Evolutionary conservation across 92 coral and sea anemone species (phyloP).

Genomic region (Paramuricea clavata): DNA sequence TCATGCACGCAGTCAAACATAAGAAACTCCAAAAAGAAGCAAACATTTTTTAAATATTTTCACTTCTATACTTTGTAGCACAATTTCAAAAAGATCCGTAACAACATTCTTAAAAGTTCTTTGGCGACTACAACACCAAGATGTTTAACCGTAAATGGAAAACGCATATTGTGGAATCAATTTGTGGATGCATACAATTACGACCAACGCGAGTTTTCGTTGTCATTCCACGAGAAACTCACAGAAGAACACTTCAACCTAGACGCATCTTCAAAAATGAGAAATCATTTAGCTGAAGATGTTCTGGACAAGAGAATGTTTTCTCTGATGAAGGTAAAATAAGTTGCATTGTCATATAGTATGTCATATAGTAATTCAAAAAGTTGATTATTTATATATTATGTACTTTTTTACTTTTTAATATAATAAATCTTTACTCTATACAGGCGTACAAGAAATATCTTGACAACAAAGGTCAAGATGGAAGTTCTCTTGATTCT

Average conservation of each 20-base stretch:
- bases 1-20: too few relatives aligned
- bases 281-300: slow-evolving; percentile 73
- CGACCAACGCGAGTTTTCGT: slow-evolving; percentile 66
- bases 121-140: slow-evolving; percentile 21
- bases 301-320: slow-evolving; percentile 65
- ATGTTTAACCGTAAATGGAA: slow-evolving; percentile 44
- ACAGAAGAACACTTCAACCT: slow-evolving; percentile 70
- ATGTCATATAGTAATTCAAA: neutral
- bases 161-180: slow-evolving; percentile 50
- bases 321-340: slow-evolving; percentile 54
- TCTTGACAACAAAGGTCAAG: slow-evolving; percentile 60
- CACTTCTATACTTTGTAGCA: slow-evolving; percentile 32
- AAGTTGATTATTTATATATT: neutral
- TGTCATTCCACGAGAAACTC: slow-evolving; percentile 63
- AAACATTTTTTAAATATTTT: too few relatives aligned
- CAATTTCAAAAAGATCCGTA: slow-evolving; percentile 62
- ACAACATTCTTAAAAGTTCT: slow-evolving; percentile 65
- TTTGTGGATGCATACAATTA: slow-evolving; percentile 56
- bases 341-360: neutral
- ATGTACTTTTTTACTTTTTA: neutral
- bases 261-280: slow-evolving; percentile 67
- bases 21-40: too few relatives aligned
- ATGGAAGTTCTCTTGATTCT: slow-evolving; percentile 38
- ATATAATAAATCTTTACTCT: neutral
- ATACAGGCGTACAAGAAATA: slow-evolving; percentile 61